Conservation (phyloP, 2,888 invertebrate genomes). For the Lepidocyrtoides sp. region DNA sequence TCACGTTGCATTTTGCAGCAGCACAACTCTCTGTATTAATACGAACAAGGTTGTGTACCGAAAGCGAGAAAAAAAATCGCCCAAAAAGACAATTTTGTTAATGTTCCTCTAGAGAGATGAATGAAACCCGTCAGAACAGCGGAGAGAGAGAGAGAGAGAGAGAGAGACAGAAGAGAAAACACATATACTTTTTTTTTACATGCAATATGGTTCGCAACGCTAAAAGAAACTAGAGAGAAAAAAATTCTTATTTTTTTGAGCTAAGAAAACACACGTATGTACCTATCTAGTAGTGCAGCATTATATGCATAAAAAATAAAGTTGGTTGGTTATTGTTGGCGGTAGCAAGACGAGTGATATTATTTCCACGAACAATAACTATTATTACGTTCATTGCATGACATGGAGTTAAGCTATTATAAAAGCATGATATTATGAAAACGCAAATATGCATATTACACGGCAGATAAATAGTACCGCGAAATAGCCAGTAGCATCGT, state of each 20-base stretch:
- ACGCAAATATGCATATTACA: too few relatives aligned
- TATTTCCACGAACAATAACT: slow-evolving; percentile 54
- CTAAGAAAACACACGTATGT: neutral
- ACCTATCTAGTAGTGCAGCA: neutral
- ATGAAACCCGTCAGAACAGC: slow-evolving; percentile 64
- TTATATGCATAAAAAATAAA: slow-evolving; percentile 27
- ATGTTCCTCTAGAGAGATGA: slow-evolving; percentile 84
- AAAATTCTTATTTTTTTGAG: slow-evolving; percentile 23
- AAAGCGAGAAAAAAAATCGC: slow-evolving; percentile 79
- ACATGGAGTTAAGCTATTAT: slow-evolving; percentile 51
- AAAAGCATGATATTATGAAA: neutral
- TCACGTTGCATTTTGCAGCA: slow-evolving; percentile 39
- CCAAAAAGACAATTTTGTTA: slow-evolving; percentile 85
- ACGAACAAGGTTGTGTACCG: neutral
- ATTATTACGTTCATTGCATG: slow-evolving; percentile 65
- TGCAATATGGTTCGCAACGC: slow-evolving; percentile 40
- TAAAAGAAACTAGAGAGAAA: neutral
- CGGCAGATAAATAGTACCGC: too few relatives aligned
- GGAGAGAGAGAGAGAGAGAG: neutral
- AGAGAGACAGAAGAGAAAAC: slow-evolving; percentile 9
- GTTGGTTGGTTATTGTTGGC: neutral
- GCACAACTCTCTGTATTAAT: neutral
- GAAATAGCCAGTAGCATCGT: slow-evolving; percentile 57
- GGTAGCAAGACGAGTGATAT: slow-evolving; percentile 28
- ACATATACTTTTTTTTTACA: neutral